Evolutionary conservation across 2,797 vertebrate species (phyloP).

Genomic region (Heterohyrax brucei): DNA sequence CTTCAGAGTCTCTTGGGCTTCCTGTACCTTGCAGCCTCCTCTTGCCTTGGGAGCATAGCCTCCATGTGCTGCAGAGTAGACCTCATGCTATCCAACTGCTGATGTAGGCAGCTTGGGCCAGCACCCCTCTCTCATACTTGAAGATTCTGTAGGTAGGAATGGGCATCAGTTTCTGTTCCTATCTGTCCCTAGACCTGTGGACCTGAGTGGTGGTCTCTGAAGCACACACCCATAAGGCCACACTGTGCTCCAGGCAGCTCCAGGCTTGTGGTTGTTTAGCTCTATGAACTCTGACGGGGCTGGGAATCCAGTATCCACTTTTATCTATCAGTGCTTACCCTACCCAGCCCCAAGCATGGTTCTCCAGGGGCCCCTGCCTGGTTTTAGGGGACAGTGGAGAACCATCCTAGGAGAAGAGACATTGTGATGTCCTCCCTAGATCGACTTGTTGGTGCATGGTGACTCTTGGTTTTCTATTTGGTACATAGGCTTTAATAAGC

Average conservation of each 20-base stretch:
- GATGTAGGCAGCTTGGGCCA: background rate
- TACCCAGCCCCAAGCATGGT: accelerated
- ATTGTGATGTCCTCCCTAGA: too few species aligned
- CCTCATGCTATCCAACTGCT: background rate
- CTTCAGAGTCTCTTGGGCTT: accelerated
- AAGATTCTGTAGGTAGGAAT: background rate
- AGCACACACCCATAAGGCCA: background rate
- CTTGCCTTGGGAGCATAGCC: background rate
- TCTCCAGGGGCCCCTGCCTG: too few species aligned
- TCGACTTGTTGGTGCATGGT: accelerated
- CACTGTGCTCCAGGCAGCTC: background rate
- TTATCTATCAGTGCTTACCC: accelerated
- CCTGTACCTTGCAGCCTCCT: accelerated
- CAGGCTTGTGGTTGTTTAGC: background rate
- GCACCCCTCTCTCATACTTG: background rate
- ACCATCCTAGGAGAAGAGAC: background rate
- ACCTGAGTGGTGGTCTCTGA: background rate
- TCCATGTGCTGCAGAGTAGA: too few species aligned
- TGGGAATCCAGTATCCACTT: background rate
- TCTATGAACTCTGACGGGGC: background rate
- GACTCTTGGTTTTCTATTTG: accelerated
- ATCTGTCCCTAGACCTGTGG: background rate
- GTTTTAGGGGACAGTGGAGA: background rate
- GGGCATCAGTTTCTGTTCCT: background rate
- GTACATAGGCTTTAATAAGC: background rate